Evolutionary conservation across 2,888 invertebrate species (phyloP).

Genomic region (Eupithecia vulgata): DNA sequence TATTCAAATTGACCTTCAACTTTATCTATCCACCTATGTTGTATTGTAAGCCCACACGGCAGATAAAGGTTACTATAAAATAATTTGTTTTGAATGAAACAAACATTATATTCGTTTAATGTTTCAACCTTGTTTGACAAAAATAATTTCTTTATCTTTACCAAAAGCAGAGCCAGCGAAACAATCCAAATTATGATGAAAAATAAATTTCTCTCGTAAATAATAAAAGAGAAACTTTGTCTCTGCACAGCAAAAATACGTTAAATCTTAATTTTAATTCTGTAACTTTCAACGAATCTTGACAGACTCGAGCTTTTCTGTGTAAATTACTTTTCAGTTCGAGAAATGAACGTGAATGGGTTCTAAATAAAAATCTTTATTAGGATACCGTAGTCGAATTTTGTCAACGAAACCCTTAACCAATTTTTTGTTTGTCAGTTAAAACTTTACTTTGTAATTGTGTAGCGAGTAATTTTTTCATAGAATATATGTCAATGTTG

Average conservation of each 20-base stretch:
- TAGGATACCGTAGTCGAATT: neutral
- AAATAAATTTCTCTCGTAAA: conserved; percentile 35
- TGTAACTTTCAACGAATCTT: conserved; percentile 56
- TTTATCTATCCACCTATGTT: too few relatives aligned
- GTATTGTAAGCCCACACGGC: too few relatives aligned
- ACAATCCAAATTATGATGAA: conserved; percentile 41
- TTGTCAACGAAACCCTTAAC: neutral
- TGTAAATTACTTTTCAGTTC: conserved; percentile 62
- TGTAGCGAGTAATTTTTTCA: neutral
- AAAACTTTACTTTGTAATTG: neutral
- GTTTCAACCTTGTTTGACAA: too few relatives aligned
- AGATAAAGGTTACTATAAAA: too few relatives aligned
- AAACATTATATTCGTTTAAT: too few relatives aligned
- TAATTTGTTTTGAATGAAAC: too few relatives aligned
- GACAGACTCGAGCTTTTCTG: conserved; percentile 62
- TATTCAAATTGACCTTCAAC: too few relatives aligned
- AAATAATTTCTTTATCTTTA: neutral
- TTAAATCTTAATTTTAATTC: conserved; percentile 76
- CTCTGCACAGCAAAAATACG: conserved; percentile 55
- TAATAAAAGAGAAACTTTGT: conserved; percentile 53
- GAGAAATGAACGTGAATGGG: conserved; percentile 7
- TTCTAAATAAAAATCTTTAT: conserved; percentile 1
- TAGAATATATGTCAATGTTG: too few relatives aligned
- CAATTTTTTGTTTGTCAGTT: neutral
- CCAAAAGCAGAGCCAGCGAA: conserved; percentile 10